These are phyloP conservation scores for Onychostoma macrolepis DNA, from an alignment of 2,113 vertebrate species.

Conservation along the genomic window DNA sequence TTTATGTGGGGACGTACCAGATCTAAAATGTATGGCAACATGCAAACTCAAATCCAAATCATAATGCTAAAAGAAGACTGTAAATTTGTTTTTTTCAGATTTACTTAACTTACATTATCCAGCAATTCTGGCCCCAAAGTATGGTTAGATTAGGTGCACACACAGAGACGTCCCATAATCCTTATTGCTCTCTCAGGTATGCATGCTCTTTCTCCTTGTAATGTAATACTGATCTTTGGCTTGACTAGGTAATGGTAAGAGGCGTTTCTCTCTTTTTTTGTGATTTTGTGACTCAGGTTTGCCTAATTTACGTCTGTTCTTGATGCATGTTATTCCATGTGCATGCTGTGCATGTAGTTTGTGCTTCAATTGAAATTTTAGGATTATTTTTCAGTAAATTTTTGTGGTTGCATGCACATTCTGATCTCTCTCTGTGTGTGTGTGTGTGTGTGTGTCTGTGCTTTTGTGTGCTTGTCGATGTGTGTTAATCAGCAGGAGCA, in stretches of 20 bases:
- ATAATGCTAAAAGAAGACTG: background rate
- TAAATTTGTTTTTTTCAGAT: background rate
- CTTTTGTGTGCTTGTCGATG: conserved; percentile 45
- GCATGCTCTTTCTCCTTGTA: background rate
- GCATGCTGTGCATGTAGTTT: background rate
- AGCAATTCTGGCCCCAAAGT: background rate
- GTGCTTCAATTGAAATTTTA: background rate
- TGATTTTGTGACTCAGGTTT: background rate
- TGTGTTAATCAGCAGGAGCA: conserved; percentile 36
- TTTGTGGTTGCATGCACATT: conserved; percentile 6
- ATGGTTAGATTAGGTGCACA: background rate
- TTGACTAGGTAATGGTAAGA: conserved; percentile 2
- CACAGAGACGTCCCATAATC: background rate
- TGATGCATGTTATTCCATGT: background rate
- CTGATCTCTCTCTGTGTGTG: conserved; percentile 2
- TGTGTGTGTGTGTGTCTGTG: conserved; percentile 16
- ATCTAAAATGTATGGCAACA: background rate
- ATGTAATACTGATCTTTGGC: background rate
- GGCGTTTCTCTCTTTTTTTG: conserved; percentile 6
- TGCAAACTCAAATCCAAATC: background rate
- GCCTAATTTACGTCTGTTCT: background rate
- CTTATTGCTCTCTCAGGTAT: background rate
- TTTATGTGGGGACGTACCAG: background rate
- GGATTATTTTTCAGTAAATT: background rate
- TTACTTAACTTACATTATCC: background rate